Evolutionary conservation across 2,797 vertebrate genomes (phyloP), one percentile per base, ranked within the genome.

Genomic region (Acrocephalus scirpaceus): DNA sequence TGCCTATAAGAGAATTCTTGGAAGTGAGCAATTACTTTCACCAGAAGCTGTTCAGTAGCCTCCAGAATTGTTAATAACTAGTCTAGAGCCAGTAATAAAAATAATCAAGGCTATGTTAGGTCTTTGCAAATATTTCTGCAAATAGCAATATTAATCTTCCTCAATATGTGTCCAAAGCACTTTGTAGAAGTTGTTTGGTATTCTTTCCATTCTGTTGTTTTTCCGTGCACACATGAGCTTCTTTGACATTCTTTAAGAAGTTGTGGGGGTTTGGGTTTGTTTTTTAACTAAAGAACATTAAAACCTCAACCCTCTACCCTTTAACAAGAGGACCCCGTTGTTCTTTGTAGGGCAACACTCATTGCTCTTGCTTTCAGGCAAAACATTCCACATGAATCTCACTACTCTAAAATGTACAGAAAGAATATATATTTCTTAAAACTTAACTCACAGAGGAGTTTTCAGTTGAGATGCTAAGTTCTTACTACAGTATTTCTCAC

Each of bases 1-100:
- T 29, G 20, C 65, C 60, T 75, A 21, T 54, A 82, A 85, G 48
- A 86, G 53, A 87, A 84, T 58, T 80, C 71, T 51, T 47, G 15
- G 74, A 94, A 93, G 45, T 22, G 25, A 93, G 53, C 34, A 74
- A 86, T n/a, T 75, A 51, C 44, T 90, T 93, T 61, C 58, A 88
- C 19, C 40, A 88, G 45, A 95, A 56, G 7, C 34, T 77, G 32
- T 66, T 89, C 50, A 77, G 79, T 36, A 61, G 42, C 45, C 48
- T 72, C 79, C 60, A 84, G 62, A 93, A 86, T 2, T 67, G 27
- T 61, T 92, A 88, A 54, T 47, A 69, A 32, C 51, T 38, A 51
- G 38, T 42, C 51, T 36, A 17, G 9, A 86, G 42, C 56, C 67
- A 54, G 21, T 47, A 74, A 58, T 11, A 72, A 64, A 58, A 65